A percentile compares a stretch with the other conserved stretches of the same genome.
phyloP scores from a whole-genome alignment of 2,888 invertebrate genomes.

The Globia sparganii region DNA sequence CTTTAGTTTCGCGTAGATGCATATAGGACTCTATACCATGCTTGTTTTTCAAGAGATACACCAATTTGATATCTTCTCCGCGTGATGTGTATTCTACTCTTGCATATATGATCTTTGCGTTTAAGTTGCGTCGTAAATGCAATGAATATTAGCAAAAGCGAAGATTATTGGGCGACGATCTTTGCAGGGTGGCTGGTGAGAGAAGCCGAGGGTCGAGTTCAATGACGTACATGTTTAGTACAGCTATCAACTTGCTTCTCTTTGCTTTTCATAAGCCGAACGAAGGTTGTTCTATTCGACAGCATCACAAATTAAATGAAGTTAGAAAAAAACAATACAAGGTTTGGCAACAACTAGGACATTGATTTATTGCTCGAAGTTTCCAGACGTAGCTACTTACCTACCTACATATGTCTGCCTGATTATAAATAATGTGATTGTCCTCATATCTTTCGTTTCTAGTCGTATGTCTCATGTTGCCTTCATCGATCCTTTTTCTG shows the following conservation, averaged over 20 bases:
- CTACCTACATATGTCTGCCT: conserved; percentile 24
- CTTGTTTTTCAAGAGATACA: neutral
- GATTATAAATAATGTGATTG: conserved; percentile 36
- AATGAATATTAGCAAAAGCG: neutral
- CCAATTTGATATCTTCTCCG: neutral
- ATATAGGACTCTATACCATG: too few relatives aligned
- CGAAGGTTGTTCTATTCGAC: neutral
- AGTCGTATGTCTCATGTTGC: neutral
- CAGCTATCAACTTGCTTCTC: neutral
- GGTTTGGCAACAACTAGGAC: conserved; percentile 1
- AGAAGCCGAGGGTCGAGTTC: neutral
- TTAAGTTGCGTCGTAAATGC: neutral
- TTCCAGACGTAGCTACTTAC: conserved; percentile 30
- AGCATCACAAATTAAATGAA: neutral
- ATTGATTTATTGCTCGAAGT: conserved; percentile 33
- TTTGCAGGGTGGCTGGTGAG: neutral
- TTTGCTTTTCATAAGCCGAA: neutral
- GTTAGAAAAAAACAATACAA: conserved; percentile 5
- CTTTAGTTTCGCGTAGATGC: neutral
- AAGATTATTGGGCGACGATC: neutral
- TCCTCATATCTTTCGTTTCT: conserved; percentile 18
- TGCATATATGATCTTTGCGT: neutral
- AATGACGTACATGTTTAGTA: neutral
- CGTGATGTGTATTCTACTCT: neutral
- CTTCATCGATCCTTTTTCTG: conserved; percentile 16